Conservation (phyloP, 2,113 vertebrate genomes). For the Hippolais icterina region DNA sequence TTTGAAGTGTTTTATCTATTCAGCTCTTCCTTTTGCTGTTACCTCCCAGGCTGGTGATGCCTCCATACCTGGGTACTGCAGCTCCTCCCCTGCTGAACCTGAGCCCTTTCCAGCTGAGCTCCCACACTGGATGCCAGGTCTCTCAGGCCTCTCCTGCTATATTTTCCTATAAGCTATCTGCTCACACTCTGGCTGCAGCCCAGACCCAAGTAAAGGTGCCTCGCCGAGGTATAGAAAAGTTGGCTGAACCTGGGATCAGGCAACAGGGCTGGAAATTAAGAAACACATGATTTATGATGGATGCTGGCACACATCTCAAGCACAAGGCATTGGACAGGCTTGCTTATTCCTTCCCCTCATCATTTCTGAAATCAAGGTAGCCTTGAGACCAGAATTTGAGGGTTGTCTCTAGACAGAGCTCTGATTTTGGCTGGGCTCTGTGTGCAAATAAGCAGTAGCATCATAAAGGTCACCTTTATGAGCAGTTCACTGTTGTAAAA, state of each 20-base stretch:
- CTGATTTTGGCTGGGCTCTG: background rate
- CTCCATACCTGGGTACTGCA: background rate
- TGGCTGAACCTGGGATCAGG: background rate
- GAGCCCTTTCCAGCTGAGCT: slow-evolving; percentile 22
- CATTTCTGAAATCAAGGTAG: background rate
- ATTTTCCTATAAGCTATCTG: background rate
- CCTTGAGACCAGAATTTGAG: background rate
- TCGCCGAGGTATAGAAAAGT: background rate
- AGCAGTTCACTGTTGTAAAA: background rate
- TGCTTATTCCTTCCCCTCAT: background rate
- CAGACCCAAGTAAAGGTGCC: slow-evolving; percentile 23
- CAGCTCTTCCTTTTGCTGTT: background rate
- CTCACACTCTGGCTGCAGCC: background rate
- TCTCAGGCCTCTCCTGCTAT: background rate
- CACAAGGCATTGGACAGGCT: background rate
- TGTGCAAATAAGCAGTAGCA: background rate
- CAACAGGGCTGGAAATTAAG: background rate
- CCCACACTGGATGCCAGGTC: background rate
- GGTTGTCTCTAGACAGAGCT: background rate
- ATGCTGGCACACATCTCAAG: background rate
- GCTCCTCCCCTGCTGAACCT: background rate
- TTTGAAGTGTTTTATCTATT: background rate
- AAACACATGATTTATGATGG: background rate
- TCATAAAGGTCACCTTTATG: background rate
- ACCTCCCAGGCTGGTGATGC: background rate